These are phyloP conservation scores for Hydrozoanthus tunicans DNA, from an alignment of 64 coral and sea anemone species.

Conservation along the genomic window DNA sequence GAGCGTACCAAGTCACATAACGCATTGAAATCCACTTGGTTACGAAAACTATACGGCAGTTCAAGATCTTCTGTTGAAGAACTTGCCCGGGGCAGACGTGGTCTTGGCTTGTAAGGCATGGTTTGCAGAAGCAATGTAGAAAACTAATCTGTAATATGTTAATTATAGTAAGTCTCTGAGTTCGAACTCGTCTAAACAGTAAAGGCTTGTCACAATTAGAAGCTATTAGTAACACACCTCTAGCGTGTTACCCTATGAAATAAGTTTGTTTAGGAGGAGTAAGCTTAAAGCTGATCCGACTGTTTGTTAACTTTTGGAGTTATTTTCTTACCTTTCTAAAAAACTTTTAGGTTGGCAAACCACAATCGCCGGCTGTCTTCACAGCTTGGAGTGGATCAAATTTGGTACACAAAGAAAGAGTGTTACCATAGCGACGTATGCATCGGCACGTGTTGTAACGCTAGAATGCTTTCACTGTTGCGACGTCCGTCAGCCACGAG, in stretches of 20 bases:
- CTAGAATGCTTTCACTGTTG: neutral
- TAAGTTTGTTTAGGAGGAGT: neutral
- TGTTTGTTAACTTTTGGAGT: no score
- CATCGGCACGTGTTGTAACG: slow-evolving; percentile 11
- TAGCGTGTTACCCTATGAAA: neutral
- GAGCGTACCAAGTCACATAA: slow-evolving; percentile 73
- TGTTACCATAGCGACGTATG: slow-evolving; percentile 43
- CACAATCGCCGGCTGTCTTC: neutral
- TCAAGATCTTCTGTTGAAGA: slow-evolving; percentile 35
- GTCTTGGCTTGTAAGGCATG: slow-evolving; percentile 49
- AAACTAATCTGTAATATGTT: neutral
- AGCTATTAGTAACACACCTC: neutral
- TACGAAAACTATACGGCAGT: slow-evolving; percentile 56
- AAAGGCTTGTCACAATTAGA: slow-evolving; percentile 16
- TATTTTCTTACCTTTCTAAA: neutral
- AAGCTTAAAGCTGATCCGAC: neutral
- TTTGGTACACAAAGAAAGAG: neutral
- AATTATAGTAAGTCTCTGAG: neutral
- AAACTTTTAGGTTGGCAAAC: neutral
- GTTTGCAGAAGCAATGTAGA: neutral
- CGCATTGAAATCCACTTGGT: slow-evolving; percentile 69
- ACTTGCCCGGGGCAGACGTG: slow-evolving; percentile 39
- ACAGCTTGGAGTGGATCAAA: neutral
- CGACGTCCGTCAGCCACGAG: no score
- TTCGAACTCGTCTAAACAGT: neutral